Evolutionary conservation across 2,888 invertebrate species (phyloP), one percentile per base, ranked within the genome.

Genomic region (Pollenia amentaria): DNA sequence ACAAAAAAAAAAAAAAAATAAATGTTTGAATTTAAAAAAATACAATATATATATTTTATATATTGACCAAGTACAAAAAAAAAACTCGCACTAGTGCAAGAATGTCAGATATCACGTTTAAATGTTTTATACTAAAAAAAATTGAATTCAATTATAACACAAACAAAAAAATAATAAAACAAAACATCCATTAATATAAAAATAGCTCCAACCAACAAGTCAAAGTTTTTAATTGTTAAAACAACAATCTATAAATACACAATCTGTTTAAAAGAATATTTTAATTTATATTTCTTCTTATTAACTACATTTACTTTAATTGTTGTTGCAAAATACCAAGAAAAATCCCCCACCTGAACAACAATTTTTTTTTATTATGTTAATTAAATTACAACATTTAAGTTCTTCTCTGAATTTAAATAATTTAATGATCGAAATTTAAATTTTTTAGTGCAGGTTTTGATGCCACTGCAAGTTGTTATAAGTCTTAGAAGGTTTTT

Each of bases 261-360:
- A 75, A 73, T 4, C 16, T 62, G 18, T 11, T 64, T n/a, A 18
- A 76, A 51, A 51, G 21, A n/a, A 38, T 51, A 53, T 67, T 55
- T 65, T n/a, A 77, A 69, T 69, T 60, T 60, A 38, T 38, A 48
- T 57, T 9, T 21, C n/a, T 70, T 62, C 1, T 78, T 67, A 60
- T 60, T 38, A 70, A 72, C 44, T 72, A 51, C 44, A 72, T 29
- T 29, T 29, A 72, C 14, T 44, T 72, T 70, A 51, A 48, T 38
- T 46, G 44, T 46, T 42, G n/a, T 62, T 67, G 64, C 44, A 55
- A 55, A 42, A 46, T 29, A 21, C 18, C 18, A 46, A 57, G 80
- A 80, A 80, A 80, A 73, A 65, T 73, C 48, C 80, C 80, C 80
- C 12, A 21, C 8, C 6, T 65, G 44, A 12, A 53, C 10, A 40